Evolutionary conservation across 2,888 invertebrate genomes (phyloP).

Genomic region (Boloria selene): DNA sequence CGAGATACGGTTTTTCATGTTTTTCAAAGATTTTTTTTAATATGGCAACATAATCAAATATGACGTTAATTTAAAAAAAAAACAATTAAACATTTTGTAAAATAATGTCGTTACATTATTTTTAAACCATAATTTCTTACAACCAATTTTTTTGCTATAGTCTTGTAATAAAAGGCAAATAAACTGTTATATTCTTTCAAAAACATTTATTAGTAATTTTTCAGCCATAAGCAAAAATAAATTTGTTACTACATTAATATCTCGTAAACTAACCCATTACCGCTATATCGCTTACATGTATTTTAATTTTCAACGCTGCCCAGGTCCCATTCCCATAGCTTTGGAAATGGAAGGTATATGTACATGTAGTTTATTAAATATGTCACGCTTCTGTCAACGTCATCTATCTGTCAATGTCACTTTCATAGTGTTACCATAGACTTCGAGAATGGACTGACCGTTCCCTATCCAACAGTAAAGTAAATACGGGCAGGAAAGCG

Average conservation of each 20-base stretch:
- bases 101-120: background rate
- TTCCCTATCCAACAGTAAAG: too few relatives aligned
- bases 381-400: slow-evolving; percentile 24
- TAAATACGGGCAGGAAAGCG: too few relatives aligned
- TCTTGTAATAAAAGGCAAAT: too few relatives aligned
- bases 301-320: slow-evolving; percentile 76
- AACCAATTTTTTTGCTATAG: too few relatives aligned
- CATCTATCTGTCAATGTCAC: slow-evolving; percentile 14
- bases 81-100: background rate
- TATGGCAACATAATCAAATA: too few relatives aligned
- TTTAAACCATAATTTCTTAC: background rate
- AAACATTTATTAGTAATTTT: background rate
- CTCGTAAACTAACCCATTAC: slow-evolving; percentile 36
- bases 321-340: slow-evolving; percentile 82
- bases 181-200: too few relatives aligned
- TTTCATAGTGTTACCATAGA: slow-evolving; percentile 17
- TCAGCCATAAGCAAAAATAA: too few relatives aligned
- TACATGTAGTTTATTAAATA: slow-evolving; percentile 55
- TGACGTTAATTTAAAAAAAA: background rate
- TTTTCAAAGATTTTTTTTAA: background rate
- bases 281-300: slow-evolving; percentile 65
- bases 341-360: slow-evolving; percentile 81
- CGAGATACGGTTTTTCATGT: slow-evolving; percentile 18
- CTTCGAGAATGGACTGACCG: too few relatives aligned
- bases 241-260: background rate